A percentile compares a stretch with the other conserved stretches of the same genome.
phyloP scores from a whole-genome alignment of 2,797 vertebrate species.

The Lithobates pipiens region DNA sequence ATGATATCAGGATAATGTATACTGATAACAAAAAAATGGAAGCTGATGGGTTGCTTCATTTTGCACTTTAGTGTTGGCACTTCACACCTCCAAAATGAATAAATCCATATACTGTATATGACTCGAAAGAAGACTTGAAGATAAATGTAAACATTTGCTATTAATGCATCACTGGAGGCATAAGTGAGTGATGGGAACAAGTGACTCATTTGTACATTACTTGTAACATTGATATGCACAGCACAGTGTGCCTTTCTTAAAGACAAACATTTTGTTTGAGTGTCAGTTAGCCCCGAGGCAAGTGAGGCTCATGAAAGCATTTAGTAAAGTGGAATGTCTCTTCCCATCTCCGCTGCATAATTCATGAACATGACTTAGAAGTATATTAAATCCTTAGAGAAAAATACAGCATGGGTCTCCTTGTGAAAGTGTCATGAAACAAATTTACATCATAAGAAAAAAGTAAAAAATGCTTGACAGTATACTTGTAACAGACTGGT shows the following conservation, averaged over 20 bases:
- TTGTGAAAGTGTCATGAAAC: constrained; percentile 20
- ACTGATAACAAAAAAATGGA: too few relatives aligned
- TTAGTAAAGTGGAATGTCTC: constrained; percentile 48
- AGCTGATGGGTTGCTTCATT: too few relatives aligned
- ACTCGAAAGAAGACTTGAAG: too few relatives aligned
- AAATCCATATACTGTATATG: too few relatives aligned
- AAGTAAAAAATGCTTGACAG: background rate
- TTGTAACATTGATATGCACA: constrained; percentile 11
- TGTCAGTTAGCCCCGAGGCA: constrained; percentile 46
- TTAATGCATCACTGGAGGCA: background rate
- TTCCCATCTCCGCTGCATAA: constrained; percentile 49
- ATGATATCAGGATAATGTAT: too few relatives aligned
- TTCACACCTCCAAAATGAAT: too few relatives aligned
- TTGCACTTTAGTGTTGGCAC: too few relatives aligned
- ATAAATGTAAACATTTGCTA: too few relatives aligned
- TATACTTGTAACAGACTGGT: too few relatives aligned
- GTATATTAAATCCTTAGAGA: constrained; percentile 38
- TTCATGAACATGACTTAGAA: constrained; percentile 48
- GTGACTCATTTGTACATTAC: background rate
- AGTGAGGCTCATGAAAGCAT: constrained; percentile 50
- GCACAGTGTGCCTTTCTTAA: constrained; percentile 18
- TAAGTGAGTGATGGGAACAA: background rate
- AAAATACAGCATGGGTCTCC: constrained; percentile 9
- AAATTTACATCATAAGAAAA: constrained; percentile 15
- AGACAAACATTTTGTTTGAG: constrained; percentile 40